A percentile compares a stretch with the other conserved stretches of the same genome.
These are phyloP conservation scores for Octonoba sinensis DNA, from an alignment of 2,888 invertebrate genomes.

Conservation along the genomic window DNA sequence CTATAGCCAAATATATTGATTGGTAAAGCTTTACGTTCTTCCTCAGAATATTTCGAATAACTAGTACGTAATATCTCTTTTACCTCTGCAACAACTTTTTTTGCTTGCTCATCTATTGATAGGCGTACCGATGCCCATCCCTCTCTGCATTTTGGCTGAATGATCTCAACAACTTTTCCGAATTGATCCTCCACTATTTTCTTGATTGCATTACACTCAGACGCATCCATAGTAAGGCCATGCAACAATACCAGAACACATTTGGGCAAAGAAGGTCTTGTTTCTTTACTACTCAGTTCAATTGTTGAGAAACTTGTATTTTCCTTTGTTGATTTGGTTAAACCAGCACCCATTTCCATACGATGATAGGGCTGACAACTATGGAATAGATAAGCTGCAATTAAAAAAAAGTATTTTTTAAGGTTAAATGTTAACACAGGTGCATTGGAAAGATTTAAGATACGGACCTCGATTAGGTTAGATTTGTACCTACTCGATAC, in stretches of 20 bases:
- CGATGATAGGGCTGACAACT: conserved; percentile 1
- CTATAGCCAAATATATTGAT: conserved; percentile 7
- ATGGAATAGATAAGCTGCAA: neutral
- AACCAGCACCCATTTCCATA: neutral
- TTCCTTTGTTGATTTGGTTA: neutral
- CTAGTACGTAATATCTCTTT: neutral
- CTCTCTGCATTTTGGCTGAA: neutral
- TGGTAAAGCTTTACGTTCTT: neutral
- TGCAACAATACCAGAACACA: conserved; percentile 3
- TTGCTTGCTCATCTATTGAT: neutral
- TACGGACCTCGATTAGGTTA: neutral
- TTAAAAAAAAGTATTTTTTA: neutral
- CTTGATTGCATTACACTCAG: neutral
- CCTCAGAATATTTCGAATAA: neutral
- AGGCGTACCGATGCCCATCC: neutral
- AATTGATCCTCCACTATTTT: neutral
- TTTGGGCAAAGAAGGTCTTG: neutral
- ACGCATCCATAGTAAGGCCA: neutral
- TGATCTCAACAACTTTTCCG: neutral
- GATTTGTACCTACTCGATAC: neutral
- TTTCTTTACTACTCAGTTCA: neutral
- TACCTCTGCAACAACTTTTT: neutral
- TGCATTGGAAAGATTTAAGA: neutral
- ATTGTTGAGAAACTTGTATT: neutral
- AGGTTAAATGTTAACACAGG: neutral